These are phyloP conservation scores for Lochmaea capreae DNA, from an alignment of 2,888 invertebrate genomes.

Conservation along the genomic window DNA sequence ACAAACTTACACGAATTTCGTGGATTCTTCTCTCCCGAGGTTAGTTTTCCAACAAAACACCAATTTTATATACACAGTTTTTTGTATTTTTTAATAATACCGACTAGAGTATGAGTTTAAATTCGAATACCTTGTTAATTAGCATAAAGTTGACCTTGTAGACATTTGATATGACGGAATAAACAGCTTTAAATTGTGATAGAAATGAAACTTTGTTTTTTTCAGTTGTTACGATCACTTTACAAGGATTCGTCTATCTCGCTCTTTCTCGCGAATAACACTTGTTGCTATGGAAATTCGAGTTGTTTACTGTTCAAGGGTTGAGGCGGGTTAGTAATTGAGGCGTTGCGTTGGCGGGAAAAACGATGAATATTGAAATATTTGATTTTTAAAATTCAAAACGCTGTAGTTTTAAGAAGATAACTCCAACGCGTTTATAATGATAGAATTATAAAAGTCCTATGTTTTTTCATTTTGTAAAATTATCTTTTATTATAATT, in stretches of 20 bases:
- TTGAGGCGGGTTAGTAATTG: constrained; percentile 11
- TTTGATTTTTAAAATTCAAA: no score
- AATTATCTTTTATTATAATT: no score
- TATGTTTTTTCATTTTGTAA: no score
- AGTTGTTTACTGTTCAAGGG: constrained; percentile 10
- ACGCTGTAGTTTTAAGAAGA: no score
- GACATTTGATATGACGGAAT: constrained; percentile 44
- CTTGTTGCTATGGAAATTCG: constrained; percentile 13
- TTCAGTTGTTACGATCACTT: constrained; percentile 1
- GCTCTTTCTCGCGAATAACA: constrained; percentile 1
- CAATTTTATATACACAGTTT: background rate
- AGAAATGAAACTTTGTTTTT: constrained; percentile 24
- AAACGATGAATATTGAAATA: no score
- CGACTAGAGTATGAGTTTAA: constrained; percentile 13
- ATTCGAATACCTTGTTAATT: constrained; percentile 39
- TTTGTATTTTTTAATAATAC: background rate
- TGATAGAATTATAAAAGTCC: no score
- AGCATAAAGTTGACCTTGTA: constrained; percentile 48
- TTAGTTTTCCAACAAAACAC: constrained; percentile 49
- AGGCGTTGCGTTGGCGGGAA: no score
- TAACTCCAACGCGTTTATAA: no score
- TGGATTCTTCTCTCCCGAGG: constrained; percentile 60
- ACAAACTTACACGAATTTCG: constrained; percentile 54
- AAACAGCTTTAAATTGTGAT: constrained; percentile 38
- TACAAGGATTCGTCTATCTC: constrained; percentile 16